Evolutionary conservation across 2,797 vertebrate genomes (phyloP), one percentile per base, ranked within the genome.

Genomic region (Acanthiza pusilla): DNA sequence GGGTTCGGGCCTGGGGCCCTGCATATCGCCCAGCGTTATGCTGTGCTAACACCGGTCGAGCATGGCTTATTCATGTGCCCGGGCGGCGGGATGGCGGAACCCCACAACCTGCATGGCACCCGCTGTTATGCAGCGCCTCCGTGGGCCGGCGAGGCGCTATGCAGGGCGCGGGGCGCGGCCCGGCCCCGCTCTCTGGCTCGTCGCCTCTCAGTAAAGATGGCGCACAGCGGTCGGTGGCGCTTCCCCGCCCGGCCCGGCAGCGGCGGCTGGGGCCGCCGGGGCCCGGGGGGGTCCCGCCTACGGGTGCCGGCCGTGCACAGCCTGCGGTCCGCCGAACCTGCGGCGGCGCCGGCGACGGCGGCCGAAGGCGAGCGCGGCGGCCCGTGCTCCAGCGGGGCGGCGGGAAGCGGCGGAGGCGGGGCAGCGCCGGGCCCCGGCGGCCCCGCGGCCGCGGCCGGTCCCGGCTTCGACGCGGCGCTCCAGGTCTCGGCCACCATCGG

Each of bases 141-240:
- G 18, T 51, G 16, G 60, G 82, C 63, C 51, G 16, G 5, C 16
- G 74, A 43, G 40, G 75, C 15, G 67, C 7, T 85, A 93, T 92
- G 73, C 97, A 97, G 93, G 95, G 98, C 98, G 98, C 97, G 97
- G 98, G 98, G 98, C 94, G 97, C 82, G 98, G 98, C 98, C 98
- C 98, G 98, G 98, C 98, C 98, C 98, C 98, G 99, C 99, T 99
- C 98, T 97, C 98, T 98, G 98, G 99, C 99, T 98, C 98, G 98
- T 98, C 98, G 97, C 98, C 97, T 98, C 99, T 99, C 99, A 99
- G 98, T 99, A 98, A 99, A 99, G 99, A 99, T 99, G 99, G 99
- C 99, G 99, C 99, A 99, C 99, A 99, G 99, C 99, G 99, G 99
- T 99, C 99, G 99, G 99, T 99, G 99, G 99, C 99, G 99, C 98